A percentile compares a stretch with the other conserved stretches of the same genome.
Conservation (phyloP, 2,888 invertebrate genomes). For the Plemyria rubiginata region DNA sequence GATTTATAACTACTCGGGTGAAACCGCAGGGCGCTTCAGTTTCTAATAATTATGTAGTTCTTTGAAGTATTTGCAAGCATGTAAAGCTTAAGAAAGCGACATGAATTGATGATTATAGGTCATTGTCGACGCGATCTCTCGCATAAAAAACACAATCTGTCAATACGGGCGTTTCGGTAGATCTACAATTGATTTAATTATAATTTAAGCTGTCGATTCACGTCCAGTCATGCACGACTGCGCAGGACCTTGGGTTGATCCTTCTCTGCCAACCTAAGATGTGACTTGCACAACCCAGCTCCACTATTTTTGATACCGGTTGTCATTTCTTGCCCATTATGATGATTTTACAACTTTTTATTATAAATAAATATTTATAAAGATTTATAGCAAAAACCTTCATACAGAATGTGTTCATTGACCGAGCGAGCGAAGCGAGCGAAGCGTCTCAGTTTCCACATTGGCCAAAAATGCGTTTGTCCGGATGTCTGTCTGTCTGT, state of each 20-base stretch:
- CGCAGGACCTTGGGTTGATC: slow-evolving; percentile 72
- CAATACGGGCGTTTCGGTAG: slow-evolving; percentile 37
- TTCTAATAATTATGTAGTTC: not conserved
- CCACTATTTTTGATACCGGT: slow-evolving; percentile 68
- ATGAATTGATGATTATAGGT: slow-evolving; percentile 21
- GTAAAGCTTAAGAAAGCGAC: slow-evolving; percentile 20
- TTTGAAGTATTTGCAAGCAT: slow-evolving; percentile 1
- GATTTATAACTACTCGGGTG: too few species aligned
- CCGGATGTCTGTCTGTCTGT: too few species aligned
- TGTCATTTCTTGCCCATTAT: slow-evolving; percentile 46
- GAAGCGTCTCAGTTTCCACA: too few species aligned
- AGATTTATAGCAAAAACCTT: slow-evolving; percentile 48
- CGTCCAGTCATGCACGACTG: slow-evolving; percentile 73
- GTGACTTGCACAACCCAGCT: slow-evolving; percentile 76
- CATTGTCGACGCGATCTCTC: slow-evolving; percentile 21
- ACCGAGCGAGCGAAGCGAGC: too few species aligned
- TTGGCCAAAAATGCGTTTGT: too few species aligned
- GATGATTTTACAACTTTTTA: slow-evolving; percentile 53
- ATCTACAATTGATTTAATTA: slow-evolving; percentile 55
- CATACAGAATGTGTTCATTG: slow-evolving; percentile 34
- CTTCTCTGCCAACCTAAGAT: slow-evolving; percentile 62
- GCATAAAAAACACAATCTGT: slow-evolving; percentile 26
- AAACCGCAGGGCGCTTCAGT: too few species aligned
- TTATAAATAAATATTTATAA: too few species aligned
- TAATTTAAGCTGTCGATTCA: slow-evolving; percentile 59